Evolutionary conservation across 1,140 invertebrate genomes (phyloP).

Genomic region (Heliconius congener): DNA sequence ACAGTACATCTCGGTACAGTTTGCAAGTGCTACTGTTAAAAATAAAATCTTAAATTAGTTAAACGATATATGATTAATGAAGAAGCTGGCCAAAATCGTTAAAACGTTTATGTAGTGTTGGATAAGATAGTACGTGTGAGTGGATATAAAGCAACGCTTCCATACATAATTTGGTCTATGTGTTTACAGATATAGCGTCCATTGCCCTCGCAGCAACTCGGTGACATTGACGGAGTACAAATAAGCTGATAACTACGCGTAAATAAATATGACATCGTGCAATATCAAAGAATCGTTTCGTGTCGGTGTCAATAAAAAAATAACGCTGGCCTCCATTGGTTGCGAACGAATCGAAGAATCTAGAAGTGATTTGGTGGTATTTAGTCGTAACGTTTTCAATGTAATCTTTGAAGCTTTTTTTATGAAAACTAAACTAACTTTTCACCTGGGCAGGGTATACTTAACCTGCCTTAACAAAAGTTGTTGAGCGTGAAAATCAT

Average conservation of each 20-base stretch:
- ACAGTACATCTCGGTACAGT: background rate
- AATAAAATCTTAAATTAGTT: background rate
- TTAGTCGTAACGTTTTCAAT: background rate
- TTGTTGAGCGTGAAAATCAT: no score
- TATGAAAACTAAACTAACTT: no score
- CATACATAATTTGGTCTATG: slow-evolving; percentile 55
- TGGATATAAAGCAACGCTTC: slow-evolving; percentile 47
- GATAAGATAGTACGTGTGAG: slow-evolving; percentile 34
- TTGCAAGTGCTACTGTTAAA: background rate
- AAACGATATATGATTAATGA: background rate
- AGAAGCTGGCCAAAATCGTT: background rate
- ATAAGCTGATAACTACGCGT: slow-evolving; percentile 67
- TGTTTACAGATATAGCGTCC: slow-evolving; percentile 71
- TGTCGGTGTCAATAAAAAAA: slow-evolving; percentile 21
- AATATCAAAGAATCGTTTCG: slow-evolving; percentile 34
- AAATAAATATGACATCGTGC: slow-evolving; percentile 53
- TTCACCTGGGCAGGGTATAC: no score
- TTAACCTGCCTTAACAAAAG: no score
- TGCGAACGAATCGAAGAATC: slow-evolving; percentile 25
- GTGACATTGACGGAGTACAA: slow-evolving; percentile 78
- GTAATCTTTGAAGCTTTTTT: no score
- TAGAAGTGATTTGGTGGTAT: slow-evolving; percentile 15
- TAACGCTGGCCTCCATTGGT: background rate
- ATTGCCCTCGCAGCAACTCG: slow-evolving; percentile 75
- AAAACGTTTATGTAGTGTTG: background rate